A percentile compares a stretch with the other conserved stretches of the same genome.
Evolutionary conservation across 2,888 invertebrate genomes (phyloP).

Genomic region (Thecocarcelia acutangulata): DNA sequence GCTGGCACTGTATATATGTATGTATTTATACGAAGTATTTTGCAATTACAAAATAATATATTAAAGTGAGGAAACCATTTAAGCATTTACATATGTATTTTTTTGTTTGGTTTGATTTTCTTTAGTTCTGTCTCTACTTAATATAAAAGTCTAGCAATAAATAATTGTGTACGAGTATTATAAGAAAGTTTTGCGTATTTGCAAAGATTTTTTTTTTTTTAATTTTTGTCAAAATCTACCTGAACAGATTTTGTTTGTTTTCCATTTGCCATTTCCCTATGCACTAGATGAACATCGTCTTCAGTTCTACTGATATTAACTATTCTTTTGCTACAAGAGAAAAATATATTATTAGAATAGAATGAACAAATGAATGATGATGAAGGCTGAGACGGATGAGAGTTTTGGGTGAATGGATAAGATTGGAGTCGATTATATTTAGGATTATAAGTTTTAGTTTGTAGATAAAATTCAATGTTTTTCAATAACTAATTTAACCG

Average conservation of each 20-base stretch:
- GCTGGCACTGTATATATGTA: no score
- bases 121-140: constrained; percentile 49
- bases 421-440: background rate
- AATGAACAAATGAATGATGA: constrained; percentile 53
- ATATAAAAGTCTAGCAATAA: constrained; percentile 58
- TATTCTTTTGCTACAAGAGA: constrained; percentile 87
- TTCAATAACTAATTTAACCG: no score
- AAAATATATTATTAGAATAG: constrained; percentile 76
- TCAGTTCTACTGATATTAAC: constrained; percentile 88
- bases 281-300: constrained; percentile 88
- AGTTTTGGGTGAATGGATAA: background rate
- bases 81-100: constrained; percentile 24
- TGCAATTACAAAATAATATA: no score
- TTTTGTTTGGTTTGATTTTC: background rate
- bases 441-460: background rate
- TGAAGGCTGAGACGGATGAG: background rate
- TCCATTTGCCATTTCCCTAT: constrained; percentile 86
- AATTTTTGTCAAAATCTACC: constrained; percentile 81
- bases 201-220: constrained; percentile 9
- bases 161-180: constrained; percentile 30
- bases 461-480: no score
- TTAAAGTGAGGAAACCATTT: no score
- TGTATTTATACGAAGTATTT: no score
- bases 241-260: constrained; percentile 89
- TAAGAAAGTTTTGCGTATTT: constrained; percentile 27